These are phyloP conservation scores for Tenthredo amoena DNA, from an alignment of 2,888 invertebrate genomes.

Conservation along the genomic window DNA sequence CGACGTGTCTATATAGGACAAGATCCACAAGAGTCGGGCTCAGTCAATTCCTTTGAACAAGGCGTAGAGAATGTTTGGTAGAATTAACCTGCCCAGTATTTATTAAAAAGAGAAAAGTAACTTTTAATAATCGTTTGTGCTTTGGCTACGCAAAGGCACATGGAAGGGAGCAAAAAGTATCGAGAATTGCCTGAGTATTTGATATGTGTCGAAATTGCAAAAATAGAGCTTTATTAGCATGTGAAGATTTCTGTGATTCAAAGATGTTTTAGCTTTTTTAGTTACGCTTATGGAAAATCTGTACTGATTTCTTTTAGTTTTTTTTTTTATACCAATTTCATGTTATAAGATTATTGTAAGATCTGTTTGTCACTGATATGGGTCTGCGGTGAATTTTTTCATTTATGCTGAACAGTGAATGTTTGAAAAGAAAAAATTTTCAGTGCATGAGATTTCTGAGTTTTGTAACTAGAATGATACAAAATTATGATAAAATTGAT, in stretches of 20 bases:
- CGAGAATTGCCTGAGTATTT: not conserved
- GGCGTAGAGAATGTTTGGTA: constrained; percentile 36
- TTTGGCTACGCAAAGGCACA: not conserved
- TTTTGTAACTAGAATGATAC: not conserved
- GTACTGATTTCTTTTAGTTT: not conserved
- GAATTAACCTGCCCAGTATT: not conserved
- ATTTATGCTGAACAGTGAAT: not conserved
- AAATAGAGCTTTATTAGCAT: not conserved
- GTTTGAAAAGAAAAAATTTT: not conserved
- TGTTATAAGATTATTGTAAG: not conserved
- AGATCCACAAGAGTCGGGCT: constrained; percentile 56
- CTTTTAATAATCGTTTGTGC: not conserved
- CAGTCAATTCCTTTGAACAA: constrained; percentile 53
- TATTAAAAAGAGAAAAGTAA: not conserved
- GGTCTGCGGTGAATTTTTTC: not conserved
- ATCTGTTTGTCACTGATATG: not conserved
- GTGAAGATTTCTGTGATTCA: not conserved
- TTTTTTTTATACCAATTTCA: not conserved
- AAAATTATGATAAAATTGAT: constrained; percentile 3
- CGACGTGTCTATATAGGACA: constrained; percentile 62
- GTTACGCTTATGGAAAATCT: not conserved
- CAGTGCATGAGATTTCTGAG: not conserved
- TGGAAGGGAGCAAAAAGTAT: not conserved
- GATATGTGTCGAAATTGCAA: not conserved
- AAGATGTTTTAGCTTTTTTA: not conserved